Evolutionary conservation across 2,888 invertebrate genomes (phyloP), one percentile per base, ranked within the genome.

Genomic region (Chloromyia formosa): DNA sequence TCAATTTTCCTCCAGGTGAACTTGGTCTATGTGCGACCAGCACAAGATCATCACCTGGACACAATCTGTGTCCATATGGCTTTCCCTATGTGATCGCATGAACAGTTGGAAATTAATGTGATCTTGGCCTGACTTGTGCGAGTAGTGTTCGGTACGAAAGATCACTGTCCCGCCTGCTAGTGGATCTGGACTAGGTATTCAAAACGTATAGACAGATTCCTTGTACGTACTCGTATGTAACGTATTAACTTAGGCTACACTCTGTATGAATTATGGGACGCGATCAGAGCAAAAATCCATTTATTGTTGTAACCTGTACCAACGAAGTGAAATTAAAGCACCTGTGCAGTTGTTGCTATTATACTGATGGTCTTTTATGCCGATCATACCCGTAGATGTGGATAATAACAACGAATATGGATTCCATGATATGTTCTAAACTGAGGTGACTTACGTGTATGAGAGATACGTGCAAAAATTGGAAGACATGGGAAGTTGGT

Each of bases 291-390:
- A 22, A 62, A 35, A 54, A 71, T 69, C 74, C 75, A 71, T 69
- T 76, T 71, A 76, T 76, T 76, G 68, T 69, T 54, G 68, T 69
- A 27, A 18, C 53, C 68, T 69, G 49, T 53, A 27, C 62, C 14
- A 54, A 58, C 40, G 71, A 69, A 76, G 75, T 76, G 75, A 76
- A 75, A 76, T 69, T 76, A 71, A 76, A 74, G 74, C 75, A 76
- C 75, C 75, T 76, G 75, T 74, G 71, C 75, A 69, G 58, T 74
- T 74, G 71, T 74, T 73, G 73, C 27, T 40, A 40, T 62, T 62
- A 35, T 35, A 27, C 62, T 40, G 62, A 40, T 62, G 62, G 16
- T 62, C 62, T 16, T 35, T 35, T 62, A 40, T 49, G 49, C 40
- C 16, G 40, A 62, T 40, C 62, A 42, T 62, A n/a, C 49, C 16